phyloP scores from a whole-genome alignment of 2,797 vertebrate species.

The Sparus aurata region DNA sequence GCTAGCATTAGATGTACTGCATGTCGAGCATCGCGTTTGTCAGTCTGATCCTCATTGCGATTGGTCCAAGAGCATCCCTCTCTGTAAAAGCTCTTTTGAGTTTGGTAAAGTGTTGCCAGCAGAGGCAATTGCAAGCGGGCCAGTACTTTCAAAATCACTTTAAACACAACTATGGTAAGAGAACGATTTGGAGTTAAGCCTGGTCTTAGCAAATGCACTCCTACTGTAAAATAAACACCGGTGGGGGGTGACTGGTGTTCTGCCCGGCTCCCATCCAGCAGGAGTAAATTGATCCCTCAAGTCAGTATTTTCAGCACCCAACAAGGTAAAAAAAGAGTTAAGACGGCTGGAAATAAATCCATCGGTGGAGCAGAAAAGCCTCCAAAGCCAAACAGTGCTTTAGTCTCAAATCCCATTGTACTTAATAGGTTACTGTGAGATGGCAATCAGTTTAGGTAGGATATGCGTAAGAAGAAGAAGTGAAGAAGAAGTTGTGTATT shows the following conservation, averaged over 20 bases:
- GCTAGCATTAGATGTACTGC: slow-evolving; percentile 17
- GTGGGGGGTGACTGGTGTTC: slow-evolving; percentile 31
- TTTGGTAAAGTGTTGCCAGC: slow-evolving; percentile 23
- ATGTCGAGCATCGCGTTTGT: slow-evolving; percentile 25
- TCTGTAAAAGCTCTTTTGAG: slow-evolving; percentile 26
- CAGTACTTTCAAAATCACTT: slow-evolving; percentile 34
- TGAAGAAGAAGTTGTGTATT: background rate
- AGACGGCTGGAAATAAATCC: slow-evolving; percentile 57
- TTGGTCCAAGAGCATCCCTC: slow-evolving; percentile 24
- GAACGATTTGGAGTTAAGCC: slow-evolving; percentile 47
- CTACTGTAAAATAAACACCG: slow-evolving; percentile 40
- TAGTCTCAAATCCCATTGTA: slow-evolving; percentile 46
- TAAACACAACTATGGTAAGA: slow-evolving; percentile 27
- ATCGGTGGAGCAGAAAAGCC: slow-evolving; percentile 45
- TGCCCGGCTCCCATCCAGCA: slow-evolving; percentile 45
- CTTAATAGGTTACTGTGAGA: slow-evolving; percentile 38
- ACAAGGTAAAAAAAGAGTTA: slow-evolving; percentile 54
- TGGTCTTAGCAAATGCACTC: slow-evolving; percentile 37
- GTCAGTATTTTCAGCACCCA: slow-evolving; percentile 61
- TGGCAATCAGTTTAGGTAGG: slow-evolving; percentile 14
- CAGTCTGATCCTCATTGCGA: slow-evolving; percentile 27
- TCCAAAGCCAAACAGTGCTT: slow-evolving; percentile 43
- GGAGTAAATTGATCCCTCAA: slow-evolving; percentile 58
- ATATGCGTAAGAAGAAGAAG: slow-evolving; percentile 4
- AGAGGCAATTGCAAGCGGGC: slow-evolving; percentile 40